Percentiles rank a stretch among this genome's conserved stretches.
Conservation (phyloP, 2,888 invertebrate species). For the Reticulitermes lucifugus region DNA sequence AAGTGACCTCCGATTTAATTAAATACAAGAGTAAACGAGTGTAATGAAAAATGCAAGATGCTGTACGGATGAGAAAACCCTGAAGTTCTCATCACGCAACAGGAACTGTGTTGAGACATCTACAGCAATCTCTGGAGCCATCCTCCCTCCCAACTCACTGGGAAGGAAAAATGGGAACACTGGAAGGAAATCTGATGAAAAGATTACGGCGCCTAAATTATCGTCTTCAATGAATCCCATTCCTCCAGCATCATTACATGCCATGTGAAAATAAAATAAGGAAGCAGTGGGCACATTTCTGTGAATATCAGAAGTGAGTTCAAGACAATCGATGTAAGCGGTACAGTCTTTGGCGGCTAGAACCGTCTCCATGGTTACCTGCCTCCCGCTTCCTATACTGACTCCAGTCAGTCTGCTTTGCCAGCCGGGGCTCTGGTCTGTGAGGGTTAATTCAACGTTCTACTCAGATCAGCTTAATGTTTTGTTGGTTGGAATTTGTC, state of each 20-base stretch:
- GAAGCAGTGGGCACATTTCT: neutral
- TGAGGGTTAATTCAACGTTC: slow-evolving; percentile 1
- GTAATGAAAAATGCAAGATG: neutral
- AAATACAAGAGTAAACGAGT: no score
- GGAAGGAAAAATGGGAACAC: neutral
- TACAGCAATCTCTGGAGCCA: neutral
- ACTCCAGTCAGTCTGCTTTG: slow-evolving; percentile 27
- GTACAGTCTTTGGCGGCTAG: slow-evolving; percentile 9
- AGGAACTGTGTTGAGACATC: slow-evolving; percentile 6
- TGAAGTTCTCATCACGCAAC: no score
- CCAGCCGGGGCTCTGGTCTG: neutral
- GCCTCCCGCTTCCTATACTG: neutral
- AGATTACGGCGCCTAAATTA: slow-evolving; percentile 36
- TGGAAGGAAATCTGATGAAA: slow-evolving; percentile 34
- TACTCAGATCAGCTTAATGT: neutral
- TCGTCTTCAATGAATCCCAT: slow-evolving; percentile 34
- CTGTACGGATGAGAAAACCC: neutral
- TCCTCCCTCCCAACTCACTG: neutral
- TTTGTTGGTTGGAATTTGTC: neutral
- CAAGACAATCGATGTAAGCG: slow-evolving; percentile 34
- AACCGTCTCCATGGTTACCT: slow-evolving; percentile 40
- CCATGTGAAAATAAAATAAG: neutral
- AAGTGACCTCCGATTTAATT: no score
- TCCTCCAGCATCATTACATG: neutral
- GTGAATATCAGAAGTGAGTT: neutral